Evolutionary conservation across 2,797 vertebrate genomes (phyloP), one percentile per base, ranked within the genome.

Genomic region (Varecia variegata): DNA sequence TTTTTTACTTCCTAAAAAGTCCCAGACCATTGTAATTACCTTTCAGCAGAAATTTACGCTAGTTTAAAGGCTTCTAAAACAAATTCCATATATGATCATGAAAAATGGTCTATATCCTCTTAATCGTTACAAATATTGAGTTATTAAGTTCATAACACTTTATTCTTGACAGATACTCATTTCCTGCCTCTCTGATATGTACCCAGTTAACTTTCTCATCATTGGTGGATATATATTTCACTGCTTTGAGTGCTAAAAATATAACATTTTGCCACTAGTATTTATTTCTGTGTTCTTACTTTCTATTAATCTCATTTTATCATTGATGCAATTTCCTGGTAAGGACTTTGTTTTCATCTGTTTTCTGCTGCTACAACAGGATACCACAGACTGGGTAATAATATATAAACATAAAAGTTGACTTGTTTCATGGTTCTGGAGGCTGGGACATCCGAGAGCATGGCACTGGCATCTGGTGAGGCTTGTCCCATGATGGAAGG

Each of bases 241-340:
- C 32, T 82, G 30, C 38, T 52, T 47, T 71, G 43, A 35, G 21
- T 30, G 5, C 27, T 81, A 35, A 65, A 76, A 52, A 83, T 95
- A 62, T 7, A 79, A 85, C 58, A 5, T 68, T 79, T 70, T 80
- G 38, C 40, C 83, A 71, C 38, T 71, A 23, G 14, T 62, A 81
- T 95, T 91, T 97, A 77, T 96, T 95, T 84, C 68, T 56, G n/a
- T 70, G 58, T 30, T 93, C 21, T 67, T 87, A 73, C n/a, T 80
- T 96, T 86, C 62, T 94, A 18, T 68, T 81, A 81, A 77, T 96
- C 58, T 95, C 47, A 58, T 88, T 87, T 90, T 90, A 54, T 92
- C 65, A 91, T 23, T 96, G 67, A 50, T 94, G 67, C 52, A 88
- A 79, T 96, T 65, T 85, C 8, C 21, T 74, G 35, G 14, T 47